Evolutionary conservation across 2,888 invertebrate genomes (phyloP), one percentile per base, ranked within the genome.

Genomic region (Tanypteryx hageni): DNA sequence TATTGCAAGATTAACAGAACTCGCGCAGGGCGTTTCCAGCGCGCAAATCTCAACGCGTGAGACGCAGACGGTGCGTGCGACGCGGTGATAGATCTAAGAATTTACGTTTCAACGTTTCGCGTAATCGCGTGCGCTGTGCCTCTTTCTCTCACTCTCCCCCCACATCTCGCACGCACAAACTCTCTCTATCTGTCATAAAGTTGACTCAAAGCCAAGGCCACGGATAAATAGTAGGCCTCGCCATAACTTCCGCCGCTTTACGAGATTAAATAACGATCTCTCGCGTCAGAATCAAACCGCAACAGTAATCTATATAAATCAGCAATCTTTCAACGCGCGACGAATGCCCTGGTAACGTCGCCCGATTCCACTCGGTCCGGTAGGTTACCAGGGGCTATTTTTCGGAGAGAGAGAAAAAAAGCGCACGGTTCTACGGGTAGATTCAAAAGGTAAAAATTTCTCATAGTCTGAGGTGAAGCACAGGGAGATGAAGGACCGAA

Each of bases 241-340:
- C 76, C 76, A 76, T 76, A 76, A 76, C 76, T 76, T 11, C 76
- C 27, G 11, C 27, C 68, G 18, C 68, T 22, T n/a, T 10, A 10
- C 76, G 76, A 76, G 76, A 76, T 76, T 76, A 76, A 76, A 76
- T 76, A 76, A 76, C 76, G 68, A n/a, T n/a, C 76, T 76, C 76
- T 68, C n/a, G 68, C 7, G 22, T 68, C 68, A 22, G 18, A 76
- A 76, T 27, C 27, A 5, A 76, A 22, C 27, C 76, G 76, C 76
- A 44, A 44, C 44, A 44, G 5, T 44, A 44, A 44, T 44, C 44
- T 44, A 44, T 44, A 44, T 44, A 44, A 44, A 44, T 44, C 44
- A 44, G 44, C 3, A 44, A 5, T 44, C 44, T 44, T 44, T 44
- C 44, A 44, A 44, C 44, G 44, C 44, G 76, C 22, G 76, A 76